phyloP scores from a whole-genome alignment of 2,797 vertebrate genomes.

The Acridotheres tristis region DNA sequence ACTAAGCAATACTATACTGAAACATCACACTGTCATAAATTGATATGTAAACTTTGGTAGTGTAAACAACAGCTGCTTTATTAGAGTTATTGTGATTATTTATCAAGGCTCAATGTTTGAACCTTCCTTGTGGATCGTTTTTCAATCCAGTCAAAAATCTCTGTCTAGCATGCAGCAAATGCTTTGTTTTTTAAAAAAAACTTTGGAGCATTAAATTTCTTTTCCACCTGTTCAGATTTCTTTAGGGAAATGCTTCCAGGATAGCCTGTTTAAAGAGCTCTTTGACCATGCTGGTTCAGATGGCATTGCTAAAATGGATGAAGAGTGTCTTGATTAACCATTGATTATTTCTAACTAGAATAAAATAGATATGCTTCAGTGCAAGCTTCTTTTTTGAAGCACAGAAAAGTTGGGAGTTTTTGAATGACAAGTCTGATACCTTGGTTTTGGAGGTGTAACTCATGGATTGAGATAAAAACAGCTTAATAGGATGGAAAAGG shows the following conservation, averaged over 20 bases:
- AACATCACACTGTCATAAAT: slow-evolving; percentile 33
- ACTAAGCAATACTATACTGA: slow-evolving; percentile 29
- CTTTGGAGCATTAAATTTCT: background rate
- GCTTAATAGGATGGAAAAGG: background rate
- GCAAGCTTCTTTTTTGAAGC: background rate
- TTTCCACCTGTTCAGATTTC: background rate
- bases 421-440: background rate
- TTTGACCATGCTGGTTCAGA: background rate
- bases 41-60: slow-evolving; percentile 48
- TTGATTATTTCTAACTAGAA: background rate
- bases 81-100: slow-evolving; percentile 28
- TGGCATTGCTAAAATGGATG: background rate
- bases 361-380: background rate
- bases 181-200: background rate
- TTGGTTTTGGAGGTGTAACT: background rate
- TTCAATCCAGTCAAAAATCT: slow-evolving; percentile 2
- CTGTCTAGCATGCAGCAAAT: background rate
- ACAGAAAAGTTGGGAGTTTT: background rate
- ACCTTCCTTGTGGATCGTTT: background rate
- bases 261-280: background rate
- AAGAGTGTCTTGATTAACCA: background rate
- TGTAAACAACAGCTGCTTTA: slow-evolving; percentile 62
- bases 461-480: background rate
- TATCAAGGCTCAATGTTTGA: slow-evolving; percentile 2
- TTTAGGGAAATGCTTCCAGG: background rate